phyloP scores from a whole-genome alignment of 1,140 invertebrate genomes.

The Cydia splendana region DNA sequence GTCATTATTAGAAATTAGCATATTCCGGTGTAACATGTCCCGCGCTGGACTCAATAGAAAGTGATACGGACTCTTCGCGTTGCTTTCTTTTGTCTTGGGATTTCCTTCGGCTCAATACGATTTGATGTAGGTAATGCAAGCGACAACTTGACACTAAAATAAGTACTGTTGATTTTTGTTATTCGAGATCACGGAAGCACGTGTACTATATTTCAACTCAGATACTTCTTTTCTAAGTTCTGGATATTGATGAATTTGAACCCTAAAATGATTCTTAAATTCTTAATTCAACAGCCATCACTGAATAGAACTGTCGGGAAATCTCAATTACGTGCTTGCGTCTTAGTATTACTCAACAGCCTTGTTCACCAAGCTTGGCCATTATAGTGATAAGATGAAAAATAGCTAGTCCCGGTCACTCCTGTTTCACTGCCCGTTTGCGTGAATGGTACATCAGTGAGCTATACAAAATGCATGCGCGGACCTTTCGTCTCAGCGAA shows the following conservation, averaged over 20 bases:
- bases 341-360: slow-evolving; percentile 1
- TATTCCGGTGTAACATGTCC: slow-evolving; percentile 43
- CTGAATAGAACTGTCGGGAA: background rate
- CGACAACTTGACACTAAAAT: no score
- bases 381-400: slow-evolving; percentile 20
- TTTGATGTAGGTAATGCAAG: no score
- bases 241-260: no score
- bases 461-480: background rate
- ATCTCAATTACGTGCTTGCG: background rate
- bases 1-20: no score
- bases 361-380: slow-evolving; percentile 8
- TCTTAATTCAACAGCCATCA: no score
- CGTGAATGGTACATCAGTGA: slow-evolving; percentile 2
- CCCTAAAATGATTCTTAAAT: no score
- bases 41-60: slow-evolving; percentile 43
- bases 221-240: no score
- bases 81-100: slow-evolving; percentile 28
- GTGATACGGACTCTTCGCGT: slow-evolving; percentile 40
- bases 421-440: background rate
- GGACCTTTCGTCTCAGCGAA: background rate
- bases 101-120: background rate
- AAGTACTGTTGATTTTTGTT: no score
- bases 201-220: no score
- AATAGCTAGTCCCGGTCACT: slow-evolving; percentile 19
- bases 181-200: no score